Conservation (phyloP, 2,797 vertebrate genomes). For the Catostomus latipinnis region DNA sequence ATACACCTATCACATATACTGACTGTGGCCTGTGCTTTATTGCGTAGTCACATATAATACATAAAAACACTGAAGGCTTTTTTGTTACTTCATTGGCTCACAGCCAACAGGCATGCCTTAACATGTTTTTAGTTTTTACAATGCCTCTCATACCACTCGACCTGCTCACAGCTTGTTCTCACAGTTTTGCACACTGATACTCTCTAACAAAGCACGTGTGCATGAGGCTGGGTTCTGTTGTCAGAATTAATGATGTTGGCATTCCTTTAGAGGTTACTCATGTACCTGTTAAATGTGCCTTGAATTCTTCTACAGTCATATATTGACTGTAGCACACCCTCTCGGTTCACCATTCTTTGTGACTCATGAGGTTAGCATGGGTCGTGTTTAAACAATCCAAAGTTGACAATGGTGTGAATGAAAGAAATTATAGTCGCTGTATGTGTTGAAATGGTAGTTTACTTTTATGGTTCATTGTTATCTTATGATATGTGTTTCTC, state of each 20-base stretch:
- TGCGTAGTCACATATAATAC: not conserved
- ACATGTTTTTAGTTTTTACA: slow-evolving; percentile 55
- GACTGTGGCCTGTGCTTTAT: not conserved
- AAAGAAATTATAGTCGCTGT: not conserved
- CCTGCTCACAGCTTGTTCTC: slow-evolving; percentile 15
- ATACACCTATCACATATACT: not conserved
- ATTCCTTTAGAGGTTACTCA: slow-evolving; percentile 16
- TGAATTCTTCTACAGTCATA: not conserved
- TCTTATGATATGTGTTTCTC: not conserved
- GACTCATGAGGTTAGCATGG: not conserved
- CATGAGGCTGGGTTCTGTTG: slow-evolving; percentile 10
- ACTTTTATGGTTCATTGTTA: not conserved
- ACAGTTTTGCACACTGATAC: slow-evolving; percentile 1
- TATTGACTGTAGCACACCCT: slow-evolving; percentile 11
- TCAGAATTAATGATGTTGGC: not conserved
- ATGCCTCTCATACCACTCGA: slow-evolving; percentile 62
- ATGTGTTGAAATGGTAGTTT: not conserved
- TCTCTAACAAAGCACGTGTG: not conserved
- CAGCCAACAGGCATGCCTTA: slow-evolving; percentile 49
- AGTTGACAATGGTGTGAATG: slow-evolving; percentile 6
- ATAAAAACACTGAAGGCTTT: not conserved
- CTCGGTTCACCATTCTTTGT: not conserved
- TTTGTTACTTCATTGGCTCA: not conserved
- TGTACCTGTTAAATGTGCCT: not conserved
- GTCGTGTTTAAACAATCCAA: not conserved